Conservation (phyloP, 35 echinoderm and acorn worm species). For the Apostichopus japonicus region DNA sequence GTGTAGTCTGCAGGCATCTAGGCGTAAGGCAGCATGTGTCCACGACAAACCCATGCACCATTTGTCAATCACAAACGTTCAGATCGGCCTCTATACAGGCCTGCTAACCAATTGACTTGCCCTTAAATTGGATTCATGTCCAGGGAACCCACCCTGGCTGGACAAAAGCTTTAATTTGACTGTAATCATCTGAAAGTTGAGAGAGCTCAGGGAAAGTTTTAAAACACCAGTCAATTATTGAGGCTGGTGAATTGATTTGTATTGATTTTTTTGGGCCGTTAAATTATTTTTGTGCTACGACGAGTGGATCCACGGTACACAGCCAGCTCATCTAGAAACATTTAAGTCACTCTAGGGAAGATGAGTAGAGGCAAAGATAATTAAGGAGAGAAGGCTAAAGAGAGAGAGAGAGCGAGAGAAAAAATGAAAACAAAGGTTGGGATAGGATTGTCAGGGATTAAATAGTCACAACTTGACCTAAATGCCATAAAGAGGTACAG, state of each 20-base stretch:
- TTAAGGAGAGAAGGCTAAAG: not conserved
- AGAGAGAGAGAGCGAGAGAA: no score
- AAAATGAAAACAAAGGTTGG: not conserved
- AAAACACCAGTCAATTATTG: not conserved
- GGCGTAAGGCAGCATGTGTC: not conserved
- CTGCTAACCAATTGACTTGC: not conserved
- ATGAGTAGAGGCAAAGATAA: not conserved
- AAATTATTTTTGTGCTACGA: not conserved
- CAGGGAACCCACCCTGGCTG: not conserved
- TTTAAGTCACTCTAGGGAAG: not conserved
- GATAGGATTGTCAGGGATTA: not conserved
- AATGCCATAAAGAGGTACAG: not conserved
- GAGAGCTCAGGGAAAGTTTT: not conserved
- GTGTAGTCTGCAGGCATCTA: not conserved
- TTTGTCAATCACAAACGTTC: not conserved
- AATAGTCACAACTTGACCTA: not conserved
- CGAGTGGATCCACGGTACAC: not conserved
- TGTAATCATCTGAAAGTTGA: no score
- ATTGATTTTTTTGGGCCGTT: not conserved
- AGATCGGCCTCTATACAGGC: not conserved
- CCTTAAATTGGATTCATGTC: not conserved
- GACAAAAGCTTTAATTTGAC: no score
- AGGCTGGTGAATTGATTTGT: not conserved
- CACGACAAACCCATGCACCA: not conserved
- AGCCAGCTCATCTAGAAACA: not conserved